Evolutionary conservation across 1,140 invertebrate species (phyloP), one percentile per base, ranked within the genome.

Genomic region (Neodiprion fabricii): DNA sequence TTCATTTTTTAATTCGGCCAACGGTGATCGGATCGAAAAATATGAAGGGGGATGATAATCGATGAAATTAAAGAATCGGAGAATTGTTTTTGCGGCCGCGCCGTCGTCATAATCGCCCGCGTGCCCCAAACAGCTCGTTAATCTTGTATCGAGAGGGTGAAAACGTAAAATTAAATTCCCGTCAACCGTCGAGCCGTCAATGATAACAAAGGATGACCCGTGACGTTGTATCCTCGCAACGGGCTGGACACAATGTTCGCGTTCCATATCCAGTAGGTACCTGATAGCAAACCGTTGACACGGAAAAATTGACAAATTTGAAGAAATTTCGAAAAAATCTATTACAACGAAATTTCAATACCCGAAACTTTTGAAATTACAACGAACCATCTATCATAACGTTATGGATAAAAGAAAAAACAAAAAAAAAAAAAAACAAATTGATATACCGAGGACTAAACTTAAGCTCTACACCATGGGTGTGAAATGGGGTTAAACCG

Each of bases 141-240:
- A 61, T 61, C 53, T 61, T 61, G 5, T 61, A 61, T 61, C 53
- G 53, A 61, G 53, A 61, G n/a, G 8, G n/a, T 14, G 9, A 61
- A 61, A 61, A 61, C 8, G n/a, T 17, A 61, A 61, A 61, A 61
- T 61, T 61, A 61, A 61, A 61, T 61, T 61, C 53, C 53, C 53
- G 53, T 61, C 53, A 61, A 61, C n/a, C 53, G 28, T 17, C 53
- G 53, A 9, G n/a, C 11, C 53, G 53, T 61, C 53, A 61, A 61
- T 61, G 53, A 17, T 17, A 17, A 61, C 53, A 61, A 61, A 61
- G n/a, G 9, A 12, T 61, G 53, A 61, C 53, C 53, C 8, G 4
- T 17, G 9, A 14, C 4, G 53, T 61, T 61, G 53, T 40, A 40
- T 5, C 28, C 1, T 0, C 28, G 28, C 28, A 40, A 40, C 28